A percentile compares a stretch with the other conserved stretches of the same genome.
phyloP scores from a whole-genome alignment of 2,113 vertebrate species.

The Dendropsophus ebraccatus region DNA sequence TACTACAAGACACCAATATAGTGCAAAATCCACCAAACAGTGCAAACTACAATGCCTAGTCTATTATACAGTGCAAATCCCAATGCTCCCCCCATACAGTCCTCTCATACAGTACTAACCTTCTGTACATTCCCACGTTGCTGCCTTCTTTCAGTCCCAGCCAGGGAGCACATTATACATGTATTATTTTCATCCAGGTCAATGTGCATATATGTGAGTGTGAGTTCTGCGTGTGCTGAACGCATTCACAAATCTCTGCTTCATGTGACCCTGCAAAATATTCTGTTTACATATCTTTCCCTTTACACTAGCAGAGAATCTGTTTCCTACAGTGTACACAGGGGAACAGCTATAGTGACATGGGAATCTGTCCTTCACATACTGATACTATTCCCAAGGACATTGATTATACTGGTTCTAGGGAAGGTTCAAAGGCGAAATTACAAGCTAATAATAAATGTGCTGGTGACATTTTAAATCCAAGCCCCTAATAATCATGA shows the following conservation, averaged over 20 bases:
- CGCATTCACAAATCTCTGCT: not conserved
- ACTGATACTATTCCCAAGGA: constrained; percentile 48
- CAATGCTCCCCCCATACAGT: not conserved
- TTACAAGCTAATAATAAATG: not conserved
- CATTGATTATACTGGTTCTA: constrained; percentile 13
- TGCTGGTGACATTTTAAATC: not conserved
- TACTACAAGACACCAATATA: too few relatives aligned
- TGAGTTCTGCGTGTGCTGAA: not conserved
- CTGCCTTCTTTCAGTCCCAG: not conserved
- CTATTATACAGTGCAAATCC: not conserved
- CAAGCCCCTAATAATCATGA: too few relatives aligned
- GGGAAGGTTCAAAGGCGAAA: constrained; percentile 17
- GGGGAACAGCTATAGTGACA: constrained; percentile 23
- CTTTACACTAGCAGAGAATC: constrained; percentile 16
- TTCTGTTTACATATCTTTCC: not conserved
- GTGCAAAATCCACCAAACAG: not conserved
- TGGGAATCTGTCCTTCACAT: constrained; percentile 48
- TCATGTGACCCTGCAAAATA: not conserved
- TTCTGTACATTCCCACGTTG: not conserved
- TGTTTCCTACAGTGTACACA: constrained; percentile 38
- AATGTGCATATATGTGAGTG: not conserved
- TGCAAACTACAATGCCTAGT: not conserved
- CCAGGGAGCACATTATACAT: not conserved
- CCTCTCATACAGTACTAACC: not conserved
- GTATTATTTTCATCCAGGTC: not conserved